These are phyloP conservation scores for Mormyrus proboscirostris DNA, from an alignment of 2,797 vertebrate species.

Conservation along the genomic window DNA sequence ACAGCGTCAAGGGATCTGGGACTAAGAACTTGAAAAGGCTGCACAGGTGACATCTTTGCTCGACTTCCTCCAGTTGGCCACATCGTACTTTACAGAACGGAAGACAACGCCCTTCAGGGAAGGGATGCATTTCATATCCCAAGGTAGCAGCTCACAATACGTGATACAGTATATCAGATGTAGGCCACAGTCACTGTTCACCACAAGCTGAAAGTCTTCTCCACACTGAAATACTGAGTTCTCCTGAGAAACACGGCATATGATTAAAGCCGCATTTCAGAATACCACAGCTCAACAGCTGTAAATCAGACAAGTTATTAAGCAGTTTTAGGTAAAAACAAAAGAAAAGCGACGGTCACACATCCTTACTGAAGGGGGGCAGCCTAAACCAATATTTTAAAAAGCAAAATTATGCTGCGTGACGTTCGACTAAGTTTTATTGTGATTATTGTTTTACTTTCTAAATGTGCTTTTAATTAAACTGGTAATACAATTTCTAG, in stretches of 20 bases:
- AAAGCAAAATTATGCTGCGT: neutral
- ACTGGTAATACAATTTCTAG: neutral
- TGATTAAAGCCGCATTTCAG: neutral
- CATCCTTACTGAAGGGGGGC: neutral
- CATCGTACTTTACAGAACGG: neutral
- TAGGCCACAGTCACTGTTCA: neutral
- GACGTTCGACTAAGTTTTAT: neutral
- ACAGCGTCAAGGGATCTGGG: neutral
- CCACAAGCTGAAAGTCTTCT: neutral
- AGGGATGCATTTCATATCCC: neutral
- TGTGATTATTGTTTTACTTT: neutral
- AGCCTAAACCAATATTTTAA: neutral
- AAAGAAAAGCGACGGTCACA: neutral
- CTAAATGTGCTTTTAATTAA: conserved; percentile 7
- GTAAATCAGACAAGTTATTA: neutral
- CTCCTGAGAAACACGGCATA: neutral
- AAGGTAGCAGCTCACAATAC: neutral
- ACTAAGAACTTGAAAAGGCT: neutral
- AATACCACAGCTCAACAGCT: neutral
- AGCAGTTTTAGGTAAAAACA: neutral
- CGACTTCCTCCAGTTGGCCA: neutral
- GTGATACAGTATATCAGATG: neutral
- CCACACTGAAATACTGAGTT: neutral
- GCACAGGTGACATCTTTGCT: neutral
- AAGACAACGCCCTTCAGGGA: neutral